phyloP scores from a whole-genome alignment of 53 echinoderm and acorn worm genomes.

The Holothuria scabra region DNA sequence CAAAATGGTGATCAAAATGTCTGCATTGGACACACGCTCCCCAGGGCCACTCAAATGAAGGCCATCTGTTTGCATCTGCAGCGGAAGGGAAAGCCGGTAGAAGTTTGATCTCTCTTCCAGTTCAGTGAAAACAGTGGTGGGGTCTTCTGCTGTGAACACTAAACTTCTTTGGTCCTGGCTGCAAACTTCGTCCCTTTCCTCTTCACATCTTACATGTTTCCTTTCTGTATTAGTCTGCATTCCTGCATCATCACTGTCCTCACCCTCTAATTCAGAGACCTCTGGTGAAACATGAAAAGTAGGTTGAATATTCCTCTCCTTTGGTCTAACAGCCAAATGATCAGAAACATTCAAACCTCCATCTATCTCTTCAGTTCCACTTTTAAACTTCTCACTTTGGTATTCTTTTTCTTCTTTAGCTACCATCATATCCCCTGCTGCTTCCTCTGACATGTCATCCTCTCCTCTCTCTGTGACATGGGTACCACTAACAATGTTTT shows the following conservation, averaged over 20 bases:
- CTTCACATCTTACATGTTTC: background rate
- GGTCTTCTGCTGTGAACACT: background rate
- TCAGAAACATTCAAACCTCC: background rate
- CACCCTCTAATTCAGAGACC: background rate
- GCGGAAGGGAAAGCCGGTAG: conserved; percentile 26
- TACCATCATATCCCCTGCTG: background rate
- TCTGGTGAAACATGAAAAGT: background rate
- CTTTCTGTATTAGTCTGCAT: background rate
- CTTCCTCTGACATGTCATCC: background rate
- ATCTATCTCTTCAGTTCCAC: background rate
- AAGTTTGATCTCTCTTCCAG: conserved; percentile 17
- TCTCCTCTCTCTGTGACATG: background rate
- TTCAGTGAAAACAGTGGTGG: background rate
- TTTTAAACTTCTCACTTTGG: too few relatives aligned
- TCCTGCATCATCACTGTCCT: too few relatives aligned
- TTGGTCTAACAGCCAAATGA: conserved; percentile 26
- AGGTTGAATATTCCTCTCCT: background rate
- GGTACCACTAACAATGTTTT: too few relatives aligned
- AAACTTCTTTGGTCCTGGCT: background rate
- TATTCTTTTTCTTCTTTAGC: background rate
- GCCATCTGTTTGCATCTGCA: conserved; percentile 31
- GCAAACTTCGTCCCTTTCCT: background rate
- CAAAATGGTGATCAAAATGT: conserved; percentile 12
- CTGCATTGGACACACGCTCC: conserved; percentile 25
- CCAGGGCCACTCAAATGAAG: conserved; percentile 11